These are phyloP conservation scores for Agrypnus murinus DNA, from an alignment of 2,888 invertebrate genomes.

Conservation along the genomic window DNA sequence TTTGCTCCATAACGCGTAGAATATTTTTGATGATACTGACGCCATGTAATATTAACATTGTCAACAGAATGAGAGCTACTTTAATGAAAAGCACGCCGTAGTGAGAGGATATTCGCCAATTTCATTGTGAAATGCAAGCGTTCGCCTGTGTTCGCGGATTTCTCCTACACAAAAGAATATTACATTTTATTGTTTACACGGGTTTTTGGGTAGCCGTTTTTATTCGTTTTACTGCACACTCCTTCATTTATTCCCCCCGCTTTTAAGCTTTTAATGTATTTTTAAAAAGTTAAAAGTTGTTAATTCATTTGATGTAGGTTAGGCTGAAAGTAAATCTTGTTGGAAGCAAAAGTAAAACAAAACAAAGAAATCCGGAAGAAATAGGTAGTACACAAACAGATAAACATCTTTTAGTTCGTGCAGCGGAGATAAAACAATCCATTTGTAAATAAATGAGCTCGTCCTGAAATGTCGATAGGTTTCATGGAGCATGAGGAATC, in stretches of 20 bases:
- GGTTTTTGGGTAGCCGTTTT: background rate
- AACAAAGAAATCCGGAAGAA: background rate
- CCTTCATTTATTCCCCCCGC: background rate
- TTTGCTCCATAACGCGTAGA: background rate
- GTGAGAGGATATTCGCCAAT: conserved; percentile 2
- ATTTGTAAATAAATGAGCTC: conserved; percentile 27
- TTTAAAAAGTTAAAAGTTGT: too few relatives aligned
- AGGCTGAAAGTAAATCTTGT: too few relatives aligned
- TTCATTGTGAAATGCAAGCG: conserved; percentile 12
- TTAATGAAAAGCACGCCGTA: conserved; percentile 11
- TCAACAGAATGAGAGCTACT: conserved; percentile 13
- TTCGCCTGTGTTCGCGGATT: conserved; percentile 8
- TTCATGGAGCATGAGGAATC: conserved; percentile 32
- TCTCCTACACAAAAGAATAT: conserved; percentile 9
- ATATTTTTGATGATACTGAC: background rate
- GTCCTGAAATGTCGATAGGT: conserved; percentile 29
- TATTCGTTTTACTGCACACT: background rate
- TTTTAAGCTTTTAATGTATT: too few relatives aligned
- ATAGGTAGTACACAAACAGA: conserved; percentile 13
- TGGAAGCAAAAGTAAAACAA: background rate
- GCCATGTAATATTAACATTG: conserved; percentile 12
- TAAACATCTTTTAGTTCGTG: conserved; percentile 11
- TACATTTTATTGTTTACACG: conserved; percentile 12
- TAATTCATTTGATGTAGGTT: too few relatives aligned
- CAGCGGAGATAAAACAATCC: conserved; percentile 20